Conservation (phyloP, 2,888 invertebrate genomes). For the Frankliniella intonsa region DNA sequence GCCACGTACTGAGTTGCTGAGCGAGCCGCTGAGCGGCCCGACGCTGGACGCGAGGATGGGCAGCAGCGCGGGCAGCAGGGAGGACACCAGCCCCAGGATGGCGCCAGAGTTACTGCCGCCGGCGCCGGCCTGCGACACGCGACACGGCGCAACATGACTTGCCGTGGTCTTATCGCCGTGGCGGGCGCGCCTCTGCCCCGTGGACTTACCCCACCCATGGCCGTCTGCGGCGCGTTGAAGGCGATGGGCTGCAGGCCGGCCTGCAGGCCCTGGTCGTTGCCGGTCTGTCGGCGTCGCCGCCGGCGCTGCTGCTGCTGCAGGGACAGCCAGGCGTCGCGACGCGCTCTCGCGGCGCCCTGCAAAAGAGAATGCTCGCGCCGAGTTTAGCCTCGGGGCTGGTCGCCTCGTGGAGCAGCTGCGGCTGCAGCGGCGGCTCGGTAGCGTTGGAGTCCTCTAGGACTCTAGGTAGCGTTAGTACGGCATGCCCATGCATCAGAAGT, state of each 20-base stretch:
- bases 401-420: background rate
- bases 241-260: conserved; percentile 4
- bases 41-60: background rate
- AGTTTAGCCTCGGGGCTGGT: background rate
- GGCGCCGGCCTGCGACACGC: conserved; percentile 1
- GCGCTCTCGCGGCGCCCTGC: conserved; percentile 21
- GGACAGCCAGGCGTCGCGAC: background rate
- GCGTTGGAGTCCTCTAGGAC: no score
- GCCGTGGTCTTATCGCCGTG: background rate
- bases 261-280: background rate
- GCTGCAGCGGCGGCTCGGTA: background rate
- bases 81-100: conserved; percentile 38
- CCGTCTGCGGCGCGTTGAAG: background rate
- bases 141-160: background rate
- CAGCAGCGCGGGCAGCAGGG: conserved; percentile 34
- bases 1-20: background rate
- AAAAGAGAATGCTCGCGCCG: background rate
- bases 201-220: background rate
- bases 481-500: background rate
- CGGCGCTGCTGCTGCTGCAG: no score
- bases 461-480: background rate
- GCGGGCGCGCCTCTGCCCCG: no score
- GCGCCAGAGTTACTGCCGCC: conserved; percentile 38
- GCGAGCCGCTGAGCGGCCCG: conserved; percentile 28
- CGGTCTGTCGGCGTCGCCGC: background rate